These are phyloP conservation scores for Bolborhynchus lineola DNA, from an alignment of 2,113 vertebrate species.

Conservation along the genomic window DNA sequence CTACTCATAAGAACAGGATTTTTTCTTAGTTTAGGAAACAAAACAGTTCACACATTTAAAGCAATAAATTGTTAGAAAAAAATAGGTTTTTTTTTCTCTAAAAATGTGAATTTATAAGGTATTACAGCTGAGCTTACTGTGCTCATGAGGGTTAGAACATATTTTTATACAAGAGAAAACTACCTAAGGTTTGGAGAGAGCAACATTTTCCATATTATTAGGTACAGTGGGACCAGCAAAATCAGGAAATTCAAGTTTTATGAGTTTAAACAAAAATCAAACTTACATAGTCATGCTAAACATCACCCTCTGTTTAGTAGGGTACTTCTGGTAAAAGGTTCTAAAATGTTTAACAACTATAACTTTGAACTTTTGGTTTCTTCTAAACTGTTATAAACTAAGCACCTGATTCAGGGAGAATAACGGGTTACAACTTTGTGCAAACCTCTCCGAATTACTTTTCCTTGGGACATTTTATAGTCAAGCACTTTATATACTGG, in stretches of 20 bases:
- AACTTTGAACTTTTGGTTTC: constrained; percentile 16
- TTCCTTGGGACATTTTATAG: not conserved
- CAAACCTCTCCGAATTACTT: not conserved
- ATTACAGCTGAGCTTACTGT: constrained; percentile 24
- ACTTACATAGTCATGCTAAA: constrained; percentile 41
- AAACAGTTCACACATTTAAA: not conserved
- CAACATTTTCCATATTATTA: constrained; percentile 61
- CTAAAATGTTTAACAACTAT: constrained; percentile 2
- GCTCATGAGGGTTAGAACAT: constrained; percentile 27
- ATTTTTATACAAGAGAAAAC: constrained; percentile 31
- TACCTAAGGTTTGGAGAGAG: constrained; percentile 5
- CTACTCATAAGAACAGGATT: not conserved
- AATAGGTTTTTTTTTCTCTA: not conserved
- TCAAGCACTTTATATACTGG: not conserved
- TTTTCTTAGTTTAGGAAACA: not conserved
- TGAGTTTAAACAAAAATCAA: constrained; percentile 64
- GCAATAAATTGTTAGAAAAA: not conserved
- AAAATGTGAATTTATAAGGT: constrained; percentile 27
- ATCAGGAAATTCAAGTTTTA: constrained; percentile 69
- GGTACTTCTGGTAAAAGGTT: constrained; percentile 1
- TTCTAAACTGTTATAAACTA: constrained; percentile 37
- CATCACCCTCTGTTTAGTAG: constrained; percentile 10
- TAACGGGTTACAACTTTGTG: not conserved
- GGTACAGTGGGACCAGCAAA: constrained; percentile 63
- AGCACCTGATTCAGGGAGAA: not conserved